Evolutionary conservation across 2,113 vertebrate genomes (phyloP), one percentile per base, ranked within the genome.

Genomic region (Sebastes fasciatus): DNA sequence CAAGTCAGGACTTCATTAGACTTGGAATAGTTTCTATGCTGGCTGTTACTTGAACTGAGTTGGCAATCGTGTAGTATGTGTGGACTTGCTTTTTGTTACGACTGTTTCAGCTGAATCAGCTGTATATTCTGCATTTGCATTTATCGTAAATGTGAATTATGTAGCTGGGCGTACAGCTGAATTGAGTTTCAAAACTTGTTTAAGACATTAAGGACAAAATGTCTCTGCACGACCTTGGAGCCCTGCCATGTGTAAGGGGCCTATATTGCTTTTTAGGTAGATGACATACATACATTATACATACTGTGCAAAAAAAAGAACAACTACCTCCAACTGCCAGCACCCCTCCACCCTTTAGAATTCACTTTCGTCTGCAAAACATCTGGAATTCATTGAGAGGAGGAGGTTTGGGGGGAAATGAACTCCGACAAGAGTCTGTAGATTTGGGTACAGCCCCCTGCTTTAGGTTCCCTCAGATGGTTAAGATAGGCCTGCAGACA

Each of bases 321-420:
- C 19, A 79, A 63, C 51, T 79, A 46, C 71, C 74, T 69, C 51
- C 21, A 54, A 75, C 83, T 54, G 66, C 75, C 82, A 52, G 88
- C 91, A 14, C 13, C 70, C 91, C 88, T 17, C 17, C 90, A 77
- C 88, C 87, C 86, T 75, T 88, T 94, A 72, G 88, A 82, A 87
- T 88, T 90, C 82, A 91, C 91, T 93, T 92, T 95, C 77, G 86
- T 88, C 92, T 93, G 92, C 69, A 87, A 80, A 85, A 96, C 97
- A 98, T 98, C 96, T 98, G 97, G 97, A 97, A 96, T 89, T 95
- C 94, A 96, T 97, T 96, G 85, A 61, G 2, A 0, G 80, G 78
- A 10, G 84, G 91, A 93, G 76, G 88, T 82, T 84, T 74, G 80
- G 80, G 83, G 90, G 90, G 91, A 91, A 94, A 94, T 93, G 86